Evolutionary conservation across 2,797 vertebrate species (phyloP).

Genomic region (Thalassophryne amazonica): DNA sequence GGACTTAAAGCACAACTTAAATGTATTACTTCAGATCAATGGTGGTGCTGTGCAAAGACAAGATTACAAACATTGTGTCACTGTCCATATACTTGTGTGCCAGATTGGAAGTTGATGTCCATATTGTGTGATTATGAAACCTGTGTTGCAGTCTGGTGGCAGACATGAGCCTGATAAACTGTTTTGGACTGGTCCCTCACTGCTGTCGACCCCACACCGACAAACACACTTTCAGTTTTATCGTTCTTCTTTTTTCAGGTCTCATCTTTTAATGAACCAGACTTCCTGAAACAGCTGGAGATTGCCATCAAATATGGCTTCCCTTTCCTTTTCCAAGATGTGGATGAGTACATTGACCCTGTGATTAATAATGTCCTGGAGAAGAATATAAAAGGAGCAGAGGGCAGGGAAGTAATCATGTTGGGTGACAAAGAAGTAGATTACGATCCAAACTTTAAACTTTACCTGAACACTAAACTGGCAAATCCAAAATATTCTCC

Average conservation of each 20-base stretch:
- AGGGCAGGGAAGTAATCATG: conserved; percentile 85
- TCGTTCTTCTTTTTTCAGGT: conserved; percentile 70
- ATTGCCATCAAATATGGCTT: conserved; percentile 92
- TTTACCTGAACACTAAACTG: conserved; percentile 95
- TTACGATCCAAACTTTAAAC: conserved; percentile 90
- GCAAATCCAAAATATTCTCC: conserved; percentile 91
- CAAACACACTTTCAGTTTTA: no score
- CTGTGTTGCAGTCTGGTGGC: no score
- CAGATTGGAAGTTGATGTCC: no score
- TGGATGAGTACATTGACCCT: conserved; percentile 96
- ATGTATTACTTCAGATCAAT: no score
- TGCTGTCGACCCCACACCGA: background rate
- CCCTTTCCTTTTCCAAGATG: conserved; percentile 92
- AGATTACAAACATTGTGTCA: no score
- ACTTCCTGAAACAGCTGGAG: conserved; percentile 95
- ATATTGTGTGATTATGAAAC: no score
- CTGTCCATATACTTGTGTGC: no score
- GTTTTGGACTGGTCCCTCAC: background rate
- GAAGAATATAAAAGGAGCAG: conserved; percentile 85
- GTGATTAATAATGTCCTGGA: conserved; percentile 94
- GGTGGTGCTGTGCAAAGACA: no score
- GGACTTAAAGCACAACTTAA: no score
- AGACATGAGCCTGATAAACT: background rate
- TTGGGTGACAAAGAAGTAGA: conserved; percentile 98
- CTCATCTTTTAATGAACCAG: conserved; percentile 93